Base-by-base conservation (phyloP, 2,888 invertebrate genomes). In the Thera obeliscata region DNA sequence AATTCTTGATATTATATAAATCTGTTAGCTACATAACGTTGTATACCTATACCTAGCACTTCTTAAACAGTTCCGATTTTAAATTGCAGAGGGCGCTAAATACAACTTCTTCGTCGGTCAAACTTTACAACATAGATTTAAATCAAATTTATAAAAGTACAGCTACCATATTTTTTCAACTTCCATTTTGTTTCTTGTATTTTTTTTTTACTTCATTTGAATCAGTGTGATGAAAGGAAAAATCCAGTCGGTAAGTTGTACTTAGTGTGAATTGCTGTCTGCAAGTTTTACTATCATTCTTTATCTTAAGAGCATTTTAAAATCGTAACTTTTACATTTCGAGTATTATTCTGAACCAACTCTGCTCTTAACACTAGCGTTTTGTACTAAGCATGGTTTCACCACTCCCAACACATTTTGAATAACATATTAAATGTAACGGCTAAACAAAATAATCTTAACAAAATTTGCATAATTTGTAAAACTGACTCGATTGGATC, bases 351-450 rank as follows among this genome's bases (percentile, higher is more conserved):
- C 69, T 76, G 49, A 64, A 60, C 54, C 58, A 75, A 76, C 75
- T 71, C 65, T 66, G 73, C 61, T 64, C 77, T 81, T 78, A 83
- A 59, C 22, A 72, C 77, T 78, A 81, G 75, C 76, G 67, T 80
- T 84, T 86, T 84, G 87, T 85, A 86, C 86, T 73, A 85, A 85
- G 84, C 84, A 80, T 74, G 77, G 74, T 77, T 76, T 75, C 73
- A 76, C 78, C 74, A 35, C 61, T 75, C 72, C 52, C 61, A 61
- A 71, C 56, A 66, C 48, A 61, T 41, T 56, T 52, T 52, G 8
- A 22, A 43, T 11, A 38, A 57, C 7, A 11, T 49, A 38, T 56
- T 9, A 56, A 56, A 50, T 56, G 22, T 8, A 52, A 52, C 7
- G 41, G 3, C 33, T 50, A 8, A 52, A 9, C 22, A 33, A 52